Percentiles rank a stretch among this genome's conserved stretches.
Evolutionary conservation across 2,888 invertebrate species (phyloP).

Genomic region (Leucania comma): DNA sequence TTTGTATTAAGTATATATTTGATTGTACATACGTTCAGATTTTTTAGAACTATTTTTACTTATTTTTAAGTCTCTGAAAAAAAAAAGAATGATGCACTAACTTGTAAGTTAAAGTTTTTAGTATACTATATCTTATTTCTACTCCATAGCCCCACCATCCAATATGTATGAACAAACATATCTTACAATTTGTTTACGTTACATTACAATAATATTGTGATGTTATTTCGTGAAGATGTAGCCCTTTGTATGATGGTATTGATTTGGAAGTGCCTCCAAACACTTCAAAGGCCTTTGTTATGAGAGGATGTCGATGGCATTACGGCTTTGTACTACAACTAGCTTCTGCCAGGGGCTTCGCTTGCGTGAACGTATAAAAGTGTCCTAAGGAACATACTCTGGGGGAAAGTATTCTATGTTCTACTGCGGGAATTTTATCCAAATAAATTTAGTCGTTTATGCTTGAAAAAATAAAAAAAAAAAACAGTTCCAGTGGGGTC

Average conservation of each 20-base stretch:
- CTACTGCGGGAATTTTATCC: no score
- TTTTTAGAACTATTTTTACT: no score
- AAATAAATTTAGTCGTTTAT: no score
- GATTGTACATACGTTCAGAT: not conserved
- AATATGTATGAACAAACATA: conserved; percentile 44
- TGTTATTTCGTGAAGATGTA: conserved; percentile 69
- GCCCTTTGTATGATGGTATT: conserved; percentile 71
- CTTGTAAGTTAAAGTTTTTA: no score
- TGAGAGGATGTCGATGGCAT: conserved; percentile 62
- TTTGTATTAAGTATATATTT: not conserved
- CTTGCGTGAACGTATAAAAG: not conserved
- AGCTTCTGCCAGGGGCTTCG: not conserved
- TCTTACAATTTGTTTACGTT: conserved; percentile 52
- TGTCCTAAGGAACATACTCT: no score
- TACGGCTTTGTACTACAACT: conserved; percentile 34
- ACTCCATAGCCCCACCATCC: conserved; percentile 10
- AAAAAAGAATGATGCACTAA: no score
- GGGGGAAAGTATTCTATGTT: no score
- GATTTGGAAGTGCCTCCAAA: conserved; percentile 71
- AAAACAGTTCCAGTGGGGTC: no score
- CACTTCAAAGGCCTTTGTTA: conserved; percentile 72
- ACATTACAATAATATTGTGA: conserved; percentile 70
- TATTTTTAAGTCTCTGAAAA: no score
- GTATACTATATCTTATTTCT: conserved; percentile 14
- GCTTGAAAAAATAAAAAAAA: no score